A percentile compares a stretch with the other conserved stretches of the same genome.
Conservation (phyloP, 1,140 invertebrate genomes). For the Alviniconcha marisindica region DNA sequence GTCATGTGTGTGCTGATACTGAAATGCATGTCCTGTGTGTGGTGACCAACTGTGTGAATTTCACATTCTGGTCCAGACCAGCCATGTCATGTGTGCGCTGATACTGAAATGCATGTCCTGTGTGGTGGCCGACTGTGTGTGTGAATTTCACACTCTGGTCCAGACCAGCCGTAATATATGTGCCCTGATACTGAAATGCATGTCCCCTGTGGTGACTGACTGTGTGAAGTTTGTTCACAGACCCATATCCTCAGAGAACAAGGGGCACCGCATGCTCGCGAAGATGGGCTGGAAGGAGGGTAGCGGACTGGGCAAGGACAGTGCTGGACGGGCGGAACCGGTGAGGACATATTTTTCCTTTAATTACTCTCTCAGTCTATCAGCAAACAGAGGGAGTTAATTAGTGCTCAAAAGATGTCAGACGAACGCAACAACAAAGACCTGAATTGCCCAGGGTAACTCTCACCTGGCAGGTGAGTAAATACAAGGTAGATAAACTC, state of each 20-base stretch:
- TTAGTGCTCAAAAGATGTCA: background rate
- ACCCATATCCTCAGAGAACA: slow-evolving; percentile 86
- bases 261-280: slow-evolving; percentile 90
- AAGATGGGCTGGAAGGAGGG: slow-evolving; percentile 97
- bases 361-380: background rate
- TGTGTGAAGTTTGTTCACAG: slow-evolving; percentile 78
- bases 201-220: no score
- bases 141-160: no score
- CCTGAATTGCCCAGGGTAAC: background rate
- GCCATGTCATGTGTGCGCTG: no score
- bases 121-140: no score
- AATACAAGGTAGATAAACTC: background rate
- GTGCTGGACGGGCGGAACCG: slow-evolving; percentile 85
- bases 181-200: no score
- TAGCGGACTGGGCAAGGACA: slow-evolving; percentile 86
- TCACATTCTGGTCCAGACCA: no score
- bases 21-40: no score
- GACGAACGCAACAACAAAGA: background rate
- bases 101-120: no score
- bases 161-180: no score
- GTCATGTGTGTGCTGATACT: no score
- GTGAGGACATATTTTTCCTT: slow-evolving; percentile 80
- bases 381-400: no score
- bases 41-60: no score
- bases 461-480: background rate